phyloP scores from a whole-genome alignment of 2,113 vertebrate genomes.

The Pedetes capensis region DNA sequence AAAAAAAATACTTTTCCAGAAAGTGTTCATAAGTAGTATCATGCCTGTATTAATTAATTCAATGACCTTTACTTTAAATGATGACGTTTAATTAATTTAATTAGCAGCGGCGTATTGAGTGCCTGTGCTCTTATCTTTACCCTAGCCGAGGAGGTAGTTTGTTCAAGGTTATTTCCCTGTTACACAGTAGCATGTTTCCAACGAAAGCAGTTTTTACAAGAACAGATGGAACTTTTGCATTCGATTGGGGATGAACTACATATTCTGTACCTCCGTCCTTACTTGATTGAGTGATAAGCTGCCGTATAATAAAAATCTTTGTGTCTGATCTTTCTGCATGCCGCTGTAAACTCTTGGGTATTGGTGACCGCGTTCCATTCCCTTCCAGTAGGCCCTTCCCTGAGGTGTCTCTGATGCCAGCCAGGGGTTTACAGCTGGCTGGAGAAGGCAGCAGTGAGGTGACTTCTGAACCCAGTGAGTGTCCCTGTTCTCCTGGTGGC shows the following conservation, averaged over 20 bases:
- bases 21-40: not conserved
- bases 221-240: not conserved
- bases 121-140: not conserved
- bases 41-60: conserved; percentile 29
- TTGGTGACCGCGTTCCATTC: not conserved
- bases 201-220: not conserved
- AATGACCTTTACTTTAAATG: conserved; percentile 11
- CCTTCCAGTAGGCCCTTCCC: not conserved
- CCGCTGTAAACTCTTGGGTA: not conserved
- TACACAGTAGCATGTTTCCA: not conserved
- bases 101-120: not conserved
- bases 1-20: not conserved
- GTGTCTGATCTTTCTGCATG: not conserved
- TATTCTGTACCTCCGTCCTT: not conserved
- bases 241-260: not conserved
- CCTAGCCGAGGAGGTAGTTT: not conserved
- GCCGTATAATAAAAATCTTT: not conserved
- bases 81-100: conserved; percentile 24
- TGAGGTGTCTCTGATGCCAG: not conserved
- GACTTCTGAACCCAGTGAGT: conserved; percentile 3
- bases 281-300: not conserved
- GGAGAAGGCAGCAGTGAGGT: not conserved
- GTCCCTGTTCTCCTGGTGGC: not conserved
- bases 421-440: not conserved
- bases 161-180: conserved; percentile 1